These are phyloP conservation scores for Poeciliopsis gracilis DNA, from an alignment of 2,797 vertebrate species.

Conservation along the genomic window DNA sequence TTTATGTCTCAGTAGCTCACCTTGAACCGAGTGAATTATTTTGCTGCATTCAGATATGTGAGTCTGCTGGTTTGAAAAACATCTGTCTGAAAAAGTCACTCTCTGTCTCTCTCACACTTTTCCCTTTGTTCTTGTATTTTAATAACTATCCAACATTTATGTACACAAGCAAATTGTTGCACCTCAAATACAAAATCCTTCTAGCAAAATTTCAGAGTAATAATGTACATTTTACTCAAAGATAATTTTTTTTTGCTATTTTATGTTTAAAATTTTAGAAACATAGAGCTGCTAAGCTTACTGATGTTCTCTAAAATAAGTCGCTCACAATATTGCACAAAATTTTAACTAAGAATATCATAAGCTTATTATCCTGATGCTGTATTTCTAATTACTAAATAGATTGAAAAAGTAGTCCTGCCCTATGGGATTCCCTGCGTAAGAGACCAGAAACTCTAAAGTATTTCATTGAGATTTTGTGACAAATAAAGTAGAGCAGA, in stretches of 20 bases:
- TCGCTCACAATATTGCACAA: neutral
- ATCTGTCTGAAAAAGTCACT: neutral
- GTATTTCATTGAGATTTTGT: neutral
- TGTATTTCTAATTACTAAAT: neutral
- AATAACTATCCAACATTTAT: neutral
- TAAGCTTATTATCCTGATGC: neutral
- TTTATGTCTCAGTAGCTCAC: slow-evolving; percentile 33
- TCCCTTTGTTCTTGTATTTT: neutral
- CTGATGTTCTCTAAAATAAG: neutral
- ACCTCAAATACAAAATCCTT: neutral
- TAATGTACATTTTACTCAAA: neutral
- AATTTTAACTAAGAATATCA: neutral
- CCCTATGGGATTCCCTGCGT: neutral
- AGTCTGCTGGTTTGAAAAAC: neutral
- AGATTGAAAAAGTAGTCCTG: neutral
- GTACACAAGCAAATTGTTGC: neutral
- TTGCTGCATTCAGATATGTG: neutral
- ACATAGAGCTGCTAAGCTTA: neutral
- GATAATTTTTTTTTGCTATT: neutral
- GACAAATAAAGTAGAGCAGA: neutral
- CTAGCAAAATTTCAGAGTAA: neutral
- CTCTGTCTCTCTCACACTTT: neutral
- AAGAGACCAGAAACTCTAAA: neutral
- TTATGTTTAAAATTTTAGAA: neutral
- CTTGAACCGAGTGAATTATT: slow-evolving; percentile 8